These are phyloP conservation scores for Phylloscopus whistleri DNA, from an alignment of 2,113 vertebrate genomes.

Conservation along the genomic window DNA sequence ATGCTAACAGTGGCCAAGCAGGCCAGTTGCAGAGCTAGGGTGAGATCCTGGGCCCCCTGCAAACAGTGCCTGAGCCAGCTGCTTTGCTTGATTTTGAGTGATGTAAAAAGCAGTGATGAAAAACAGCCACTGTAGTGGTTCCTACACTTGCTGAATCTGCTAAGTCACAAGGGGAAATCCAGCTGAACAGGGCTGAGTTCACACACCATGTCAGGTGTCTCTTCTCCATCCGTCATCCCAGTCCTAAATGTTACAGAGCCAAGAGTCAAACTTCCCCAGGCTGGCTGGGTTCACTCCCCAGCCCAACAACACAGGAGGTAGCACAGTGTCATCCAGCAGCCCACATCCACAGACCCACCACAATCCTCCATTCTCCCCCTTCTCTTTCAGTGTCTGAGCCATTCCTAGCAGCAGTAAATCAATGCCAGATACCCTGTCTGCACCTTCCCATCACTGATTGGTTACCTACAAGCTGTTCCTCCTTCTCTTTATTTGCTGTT, in stretches of 20 bases:
- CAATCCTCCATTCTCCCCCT: fast-evolving
- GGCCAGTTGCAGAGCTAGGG: neutral
- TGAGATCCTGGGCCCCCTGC: neutral
- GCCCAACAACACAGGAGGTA: neutral
- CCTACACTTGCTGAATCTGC: neutral
- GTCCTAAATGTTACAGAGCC: neutral
- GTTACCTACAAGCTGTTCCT: neutral
- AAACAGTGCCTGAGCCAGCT: neutral
- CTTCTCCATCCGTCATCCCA: neutral
- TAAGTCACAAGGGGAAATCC: neutral
- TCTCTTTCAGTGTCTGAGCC: neutral
- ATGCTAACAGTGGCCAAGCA: neutral
- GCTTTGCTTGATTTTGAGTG: neutral
- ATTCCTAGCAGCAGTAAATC: neutral
- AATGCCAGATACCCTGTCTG: neutral
- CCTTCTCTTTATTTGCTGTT: neutral
- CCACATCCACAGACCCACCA: neutral
- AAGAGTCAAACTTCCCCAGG: neutral
- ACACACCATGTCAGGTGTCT: neutral
- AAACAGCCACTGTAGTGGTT: neutral
- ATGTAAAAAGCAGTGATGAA: neutral
- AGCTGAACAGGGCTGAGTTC: neutral
- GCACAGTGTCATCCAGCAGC: neutral
- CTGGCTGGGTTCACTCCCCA: neutral
- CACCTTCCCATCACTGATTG: neutral